phyloP scores from a whole-genome alignment of 2,797 vertebrate genomes.

The Allenopithecus nigroviridis region DNA sequence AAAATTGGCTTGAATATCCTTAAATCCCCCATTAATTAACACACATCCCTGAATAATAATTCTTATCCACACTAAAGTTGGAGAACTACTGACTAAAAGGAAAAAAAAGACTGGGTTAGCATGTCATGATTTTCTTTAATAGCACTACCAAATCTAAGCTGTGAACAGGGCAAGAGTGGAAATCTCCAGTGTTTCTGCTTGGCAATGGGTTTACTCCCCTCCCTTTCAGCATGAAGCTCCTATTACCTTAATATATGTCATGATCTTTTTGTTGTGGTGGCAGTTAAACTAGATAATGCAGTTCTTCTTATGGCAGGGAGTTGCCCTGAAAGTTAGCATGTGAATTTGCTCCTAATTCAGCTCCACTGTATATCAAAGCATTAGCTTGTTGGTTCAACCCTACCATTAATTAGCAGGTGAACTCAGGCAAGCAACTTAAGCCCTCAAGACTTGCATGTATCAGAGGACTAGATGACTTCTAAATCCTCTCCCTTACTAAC shows the following conservation, averaged over 20 bases:
- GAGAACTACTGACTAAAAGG: background rate
- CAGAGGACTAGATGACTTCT: background rate
- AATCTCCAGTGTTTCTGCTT: background rate
- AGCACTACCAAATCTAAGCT: background rate
- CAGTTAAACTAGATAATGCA: background rate
- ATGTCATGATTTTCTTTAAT: background rate
- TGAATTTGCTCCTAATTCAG: constrained; percentile 21
- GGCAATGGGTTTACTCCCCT: background rate
- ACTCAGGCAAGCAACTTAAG: background rate
- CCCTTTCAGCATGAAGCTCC: background rate
- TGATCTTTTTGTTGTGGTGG: background rate
- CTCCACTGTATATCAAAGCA: background rate
- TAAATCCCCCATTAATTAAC: constrained; percentile 15
- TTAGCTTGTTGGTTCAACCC: background rate
- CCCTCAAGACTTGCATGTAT: background rate
- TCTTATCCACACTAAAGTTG: background rate
- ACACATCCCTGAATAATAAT: background rate
- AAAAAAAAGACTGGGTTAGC: background rate
- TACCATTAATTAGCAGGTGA: constrained; percentile 4
- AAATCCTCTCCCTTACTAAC: background rate
- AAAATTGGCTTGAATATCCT: constrained; percentile 34
- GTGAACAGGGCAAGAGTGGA: background rate
- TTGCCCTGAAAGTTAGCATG: background rate
- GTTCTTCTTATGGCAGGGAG: background rate
- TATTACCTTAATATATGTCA: background rate